phyloP scores from a whole-genome alignment of 2,113 vertebrate genomes.

The Nesoenas mayeri region DNA sequence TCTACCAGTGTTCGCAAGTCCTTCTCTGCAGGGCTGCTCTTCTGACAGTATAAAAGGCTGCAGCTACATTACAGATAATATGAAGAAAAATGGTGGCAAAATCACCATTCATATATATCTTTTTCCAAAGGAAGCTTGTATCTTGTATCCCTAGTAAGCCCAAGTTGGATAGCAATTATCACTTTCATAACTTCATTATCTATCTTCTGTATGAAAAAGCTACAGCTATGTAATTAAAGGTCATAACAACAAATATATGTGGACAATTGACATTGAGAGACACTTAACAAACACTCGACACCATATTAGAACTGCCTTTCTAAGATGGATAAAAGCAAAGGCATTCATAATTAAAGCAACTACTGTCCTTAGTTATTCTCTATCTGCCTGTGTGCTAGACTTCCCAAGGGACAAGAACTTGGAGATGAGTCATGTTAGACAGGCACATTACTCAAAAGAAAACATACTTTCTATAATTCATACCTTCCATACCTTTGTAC shows the following conservation, averaged over 20 bases:
- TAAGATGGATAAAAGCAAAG: neutral
- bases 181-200: neutral
- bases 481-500: neutral
- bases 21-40: too few relatives aligned
- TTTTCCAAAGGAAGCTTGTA: neutral
- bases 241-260: neutral
- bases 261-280: neutral
- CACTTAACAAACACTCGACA: neutral
- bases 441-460: neutral
- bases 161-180: neutral
- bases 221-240: neutral
- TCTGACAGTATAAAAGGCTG: conserved; percentile 25
- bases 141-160: neutral
- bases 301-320: neutral
- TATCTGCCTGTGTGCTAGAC: neutral
- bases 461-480: neutral
- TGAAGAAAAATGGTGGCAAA: neutral
- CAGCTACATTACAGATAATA: neutral
- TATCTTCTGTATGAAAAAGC: neutral
- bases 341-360: neutral
- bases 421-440: neutral
- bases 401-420: neutral
- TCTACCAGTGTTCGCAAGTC: too few relatives aligned
- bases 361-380: neutral
- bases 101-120: fast-evolving